Evolutionary conservation across 2,888 invertebrate genomes (phyloP), one percentile per base, ranked within the genome.

Genomic region (Eupithecia centaureata): DNA sequence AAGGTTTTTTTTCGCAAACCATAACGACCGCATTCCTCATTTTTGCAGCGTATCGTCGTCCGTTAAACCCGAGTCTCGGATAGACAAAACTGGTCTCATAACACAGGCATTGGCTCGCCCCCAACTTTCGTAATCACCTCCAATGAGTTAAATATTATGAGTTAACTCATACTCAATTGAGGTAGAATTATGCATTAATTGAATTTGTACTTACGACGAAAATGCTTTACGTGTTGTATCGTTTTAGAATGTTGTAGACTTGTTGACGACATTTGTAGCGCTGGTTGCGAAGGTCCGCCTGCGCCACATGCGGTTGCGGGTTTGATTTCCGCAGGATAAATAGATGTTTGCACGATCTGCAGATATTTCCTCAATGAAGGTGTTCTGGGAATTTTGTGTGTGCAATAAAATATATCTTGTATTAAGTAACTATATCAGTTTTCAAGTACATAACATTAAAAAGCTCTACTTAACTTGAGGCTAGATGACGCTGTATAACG

Each of bases 61-160:
- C 27, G 51, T 27, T 52, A 52, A 52, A 27, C 51, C 54, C n/a
- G 32, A 56, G 32, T 56, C 30, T 32, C 32, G 30, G 32, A 56
- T 32, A 56, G 56, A 56, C 56, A 30, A 27, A 52, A 52, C 5
- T 27, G 25, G 52, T 52, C 18, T 52, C 52, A 27, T 27, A 51
- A 5, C 52, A 18, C 18, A 18, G 18, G 56, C 10, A 10, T 57
- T 33, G 57, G 57, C 57, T 22, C 1, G 57, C 5, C 57, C 30
- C 57, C 33, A 57, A 57, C 13, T 33, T 32, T 32, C 57, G 30
- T 56, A 30, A 57, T 32, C 25, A 27, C 25, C 4, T 25, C 59
- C 38, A 25, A 59, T 38, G 33, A 60, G 10, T 59, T 27, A 18
- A 38, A 28, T 47, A 42, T 33, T 33, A 56, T 18, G 54, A 56